Evolutionary conservation across 2,113 vertebrate species (phyloP), one percentile per base, ranked within the genome.

Genomic region (Scophthalmus maximus): DNA sequence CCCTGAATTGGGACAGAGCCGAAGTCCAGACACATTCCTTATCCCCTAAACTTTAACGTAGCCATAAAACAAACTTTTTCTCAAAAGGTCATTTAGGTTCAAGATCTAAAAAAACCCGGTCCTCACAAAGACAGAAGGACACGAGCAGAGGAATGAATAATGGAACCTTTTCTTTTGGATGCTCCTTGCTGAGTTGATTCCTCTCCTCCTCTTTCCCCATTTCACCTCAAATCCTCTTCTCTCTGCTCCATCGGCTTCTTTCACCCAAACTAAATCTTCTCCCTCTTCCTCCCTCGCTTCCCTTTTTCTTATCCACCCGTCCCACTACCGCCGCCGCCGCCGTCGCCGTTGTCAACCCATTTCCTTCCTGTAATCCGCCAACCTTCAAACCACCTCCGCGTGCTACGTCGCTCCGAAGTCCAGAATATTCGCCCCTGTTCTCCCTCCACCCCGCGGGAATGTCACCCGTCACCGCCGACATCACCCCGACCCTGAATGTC

Each of bases 301-400:
- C 34, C 53, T 51, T 38, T 47, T 69, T 59, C 8, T 47, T 1
- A 15, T 32, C 72, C 52, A 63, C 15, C 66, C 6, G 22, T 63
- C 61, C 69, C 32, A 32, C 70, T 46, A 40, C 59, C 53, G 36
- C n/a, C n/a, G n/a, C n/a, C n/a, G n/a, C n/a, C n/a, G n/a, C n/a
- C n/a, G n/a, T n/a, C n/a, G n/a, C n/a, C n/a, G n/a, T 73, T 32
- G 47, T 81, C 78, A 77, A 67, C 76, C 74, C 50, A 75, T 74
- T 86, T 72, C 72, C 53, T n/a, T 63, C 27, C 64, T 84, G 79
- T 84, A 82, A 84, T 82, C 79, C 73, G 3, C 64, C 71, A 68
- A 83, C 84, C 79, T 87, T 85, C 68, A 81, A 71, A 82, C 56
- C 76, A 82, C 84, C 79, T 74, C 60, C 60, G 57, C n/a, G n/a